phyloP scores from a whole-genome alignment of 2,797 vertebrate genomes.

The Manis crassicaudata region DNA sequence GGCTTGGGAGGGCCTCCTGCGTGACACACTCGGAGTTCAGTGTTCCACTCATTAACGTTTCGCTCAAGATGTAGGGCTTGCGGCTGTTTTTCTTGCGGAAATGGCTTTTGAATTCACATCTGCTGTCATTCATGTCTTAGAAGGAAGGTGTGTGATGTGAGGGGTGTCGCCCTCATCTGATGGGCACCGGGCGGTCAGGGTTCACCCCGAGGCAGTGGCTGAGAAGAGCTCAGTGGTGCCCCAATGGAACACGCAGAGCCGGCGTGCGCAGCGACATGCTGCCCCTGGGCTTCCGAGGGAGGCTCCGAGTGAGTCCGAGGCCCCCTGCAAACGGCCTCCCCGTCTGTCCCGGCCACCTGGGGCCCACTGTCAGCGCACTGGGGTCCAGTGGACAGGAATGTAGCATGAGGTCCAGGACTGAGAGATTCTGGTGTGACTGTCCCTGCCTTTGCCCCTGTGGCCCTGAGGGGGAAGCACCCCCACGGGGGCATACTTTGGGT shows the following conservation, averaged over 20 bases:
- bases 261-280: accelerated
- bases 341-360: accelerated
- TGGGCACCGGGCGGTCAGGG: not conserved
- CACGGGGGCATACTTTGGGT: accelerated
- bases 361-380: accelerated
- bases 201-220: not conserved
- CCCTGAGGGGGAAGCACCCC: accelerated
- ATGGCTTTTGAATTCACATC: constrained; percentile 26
- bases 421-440: accelerated
- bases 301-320: not conserved
- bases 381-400: accelerated
- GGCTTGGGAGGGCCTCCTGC: constrained; percentile 84
- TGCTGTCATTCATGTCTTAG: constrained; percentile 45
- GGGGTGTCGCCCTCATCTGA: not conserved
- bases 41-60: constrained; percentile 79
- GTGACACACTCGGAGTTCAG: constrained; percentile 79
- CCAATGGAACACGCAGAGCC: accelerated
- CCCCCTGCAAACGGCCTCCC: accelerated
- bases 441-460: not conserved
- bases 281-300: not conserved
- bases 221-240: not conserved
- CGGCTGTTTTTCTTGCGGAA: constrained; percentile 57
- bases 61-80: constrained; percentile 52
- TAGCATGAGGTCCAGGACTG: not conserved
- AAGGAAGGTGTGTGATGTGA: constrained; percentile 11